Base-by-base conservation (phyloP, 2,888 invertebrate genomes). In the Sylvicola cinctus region DNA sequence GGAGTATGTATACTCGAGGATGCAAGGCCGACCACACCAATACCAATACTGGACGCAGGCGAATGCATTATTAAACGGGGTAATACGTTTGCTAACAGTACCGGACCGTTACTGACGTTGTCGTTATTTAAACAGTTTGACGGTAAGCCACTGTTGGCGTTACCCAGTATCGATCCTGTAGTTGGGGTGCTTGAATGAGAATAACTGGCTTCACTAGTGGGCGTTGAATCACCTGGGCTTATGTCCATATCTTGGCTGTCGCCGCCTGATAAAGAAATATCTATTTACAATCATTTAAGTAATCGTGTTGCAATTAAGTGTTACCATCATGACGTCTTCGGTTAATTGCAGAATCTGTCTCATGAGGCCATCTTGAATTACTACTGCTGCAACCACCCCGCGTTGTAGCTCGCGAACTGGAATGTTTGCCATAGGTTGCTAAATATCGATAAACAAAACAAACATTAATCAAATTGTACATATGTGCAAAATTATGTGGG, bases 171-270 rank as follows among this genome's bases (percentile, higher is more conserved):
- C 33, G 41, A 36, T 36, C 49, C 47, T 36, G 50, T 52, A 38
- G 54, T 47, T 33, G 58, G 58, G 38, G 58, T 58, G 36, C 57
- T 56, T 40, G 55, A 55, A 36, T 58, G 41, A 34, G 57, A 54
- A 45, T 76, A 77, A 39, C 76, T 74, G 42, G 76, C 72, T 59
- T 84, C 84, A 16, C 83, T 83, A 37, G 83, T 74, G 27, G 84
- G 84, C 40, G 84, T 85, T 51, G 84, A 85, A 50, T 83, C 74
- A 45, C 81, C 83, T 12, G 87, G 87, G 38, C 88, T 90, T 50
- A 90, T 88, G 51, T 91, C 90, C 88, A 90, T 88, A 50, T 90
- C 90, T 58, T 87, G 80, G 48, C 63, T 62, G 40, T 66, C 67
- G 35, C 60, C 62, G 51, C 62, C 61, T 61, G 43, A 16, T 11